These are phyloP conservation scores for Cotesia vestalis DNA, from an alignment of 1,140 invertebrate genomes.

Conservation along the genomic window DNA sequence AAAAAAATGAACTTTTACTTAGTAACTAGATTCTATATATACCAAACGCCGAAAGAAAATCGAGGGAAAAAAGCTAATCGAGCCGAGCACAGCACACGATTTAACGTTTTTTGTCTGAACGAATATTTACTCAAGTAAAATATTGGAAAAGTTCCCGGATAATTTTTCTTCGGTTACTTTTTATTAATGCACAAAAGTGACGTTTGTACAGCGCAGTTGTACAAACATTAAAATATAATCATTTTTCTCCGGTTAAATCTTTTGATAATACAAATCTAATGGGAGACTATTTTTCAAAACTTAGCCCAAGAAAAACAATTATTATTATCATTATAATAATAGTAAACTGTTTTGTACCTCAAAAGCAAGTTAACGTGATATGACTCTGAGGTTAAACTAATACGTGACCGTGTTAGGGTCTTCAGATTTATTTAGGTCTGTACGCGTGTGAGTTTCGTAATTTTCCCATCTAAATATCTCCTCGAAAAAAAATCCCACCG, in stretches of 20 bases:
- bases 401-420: not conserved
- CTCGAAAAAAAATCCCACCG: no score
- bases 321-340: not conserved
- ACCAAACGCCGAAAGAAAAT: not conserved
- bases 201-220: not conserved
- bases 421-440: not conserved
- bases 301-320: not conserved
- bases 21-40: no score
- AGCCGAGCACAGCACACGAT: not conserved
- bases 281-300: not conserved
- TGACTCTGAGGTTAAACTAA: conserved; percentile 1
- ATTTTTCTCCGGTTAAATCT: no score
- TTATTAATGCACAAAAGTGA: not conserved
- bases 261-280: not conserved
- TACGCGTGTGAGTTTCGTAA: no score
- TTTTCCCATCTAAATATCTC: no score
- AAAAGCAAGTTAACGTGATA: conserved; percentile 6
- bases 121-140: conserved; percentile 19
- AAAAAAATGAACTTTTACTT: not conserved
- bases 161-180: not conserved
- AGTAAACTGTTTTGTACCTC: conserved; percentile 1
- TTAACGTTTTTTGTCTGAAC: not conserved
- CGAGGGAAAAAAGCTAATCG: not conserved
- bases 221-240: no score
- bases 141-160: not conserved